Evolutionary conservation across 2,797 vertebrate genomes (phyloP).

Genomic region (Crocodylus rhombifer): DNA sequence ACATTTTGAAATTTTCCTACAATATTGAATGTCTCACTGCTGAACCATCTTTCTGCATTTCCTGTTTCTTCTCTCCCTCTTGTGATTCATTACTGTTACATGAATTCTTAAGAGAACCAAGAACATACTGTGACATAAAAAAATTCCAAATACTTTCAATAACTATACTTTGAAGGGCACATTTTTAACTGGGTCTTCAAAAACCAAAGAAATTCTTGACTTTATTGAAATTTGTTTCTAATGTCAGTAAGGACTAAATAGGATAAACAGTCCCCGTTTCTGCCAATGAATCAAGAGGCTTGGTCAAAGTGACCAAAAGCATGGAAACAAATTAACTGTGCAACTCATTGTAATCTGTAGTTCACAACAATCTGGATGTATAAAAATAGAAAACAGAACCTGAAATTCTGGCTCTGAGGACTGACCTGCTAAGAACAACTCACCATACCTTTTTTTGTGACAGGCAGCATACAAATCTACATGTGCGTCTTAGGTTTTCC

Average conservation of each 20-base stretch:
- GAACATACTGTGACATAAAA: neutral
- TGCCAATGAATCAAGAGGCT: neutral
- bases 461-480: too few species aligned
- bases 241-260: neutral
- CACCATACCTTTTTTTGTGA: too few species aligned
- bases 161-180: neutral
- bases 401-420: too few species aligned
- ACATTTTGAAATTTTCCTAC: neutral
- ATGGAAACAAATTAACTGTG: neutral
- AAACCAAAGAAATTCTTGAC: neutral
- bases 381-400: too few species aligned
- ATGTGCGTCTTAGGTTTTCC: too few species aligned
- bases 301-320: neutral
- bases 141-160: neutral
- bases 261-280: neutral
- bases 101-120: neutral
- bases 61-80: neutral
- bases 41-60: neutral
- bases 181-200: neutral
- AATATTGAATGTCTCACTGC: neutral
- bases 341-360: neutral
- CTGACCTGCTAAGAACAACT: too few species aligned
- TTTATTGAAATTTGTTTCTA: neutral
- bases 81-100: neutral
- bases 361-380: neutral